These are phyloP conservation scores for Prionchulus punctatus DNA, from an alignment of 2,888 invertebrate species.

Conservation along the genomic window DNA sequence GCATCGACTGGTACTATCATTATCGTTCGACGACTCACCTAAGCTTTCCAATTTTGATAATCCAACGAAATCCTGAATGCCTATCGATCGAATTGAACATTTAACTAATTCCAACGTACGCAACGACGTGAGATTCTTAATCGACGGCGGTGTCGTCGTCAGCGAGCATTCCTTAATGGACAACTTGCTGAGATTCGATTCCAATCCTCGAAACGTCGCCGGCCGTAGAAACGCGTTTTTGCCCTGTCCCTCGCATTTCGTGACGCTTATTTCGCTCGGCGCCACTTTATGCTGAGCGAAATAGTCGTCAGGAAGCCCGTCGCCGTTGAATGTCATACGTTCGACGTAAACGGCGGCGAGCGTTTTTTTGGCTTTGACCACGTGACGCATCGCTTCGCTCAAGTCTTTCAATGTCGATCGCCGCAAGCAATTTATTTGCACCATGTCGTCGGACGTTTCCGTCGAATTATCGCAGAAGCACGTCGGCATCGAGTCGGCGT, in stretches of 20 bases:
- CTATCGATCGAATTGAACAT: not conserved
- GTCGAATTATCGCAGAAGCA: conserved; percentile 4
- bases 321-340: not conserved
- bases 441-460: not conserved
- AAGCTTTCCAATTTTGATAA: not conserved
- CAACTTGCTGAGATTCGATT: not conserved
- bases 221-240: not conserved
- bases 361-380: not conserved
- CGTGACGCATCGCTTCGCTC: not conserved
- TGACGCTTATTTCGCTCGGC: not conserved
- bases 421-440: conserved; percentile 1
- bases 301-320: conserved; percentile 2
- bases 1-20: too few relatives aligned
- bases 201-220: not conserved
- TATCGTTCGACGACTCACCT: too few relatives aligned
- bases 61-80: not conserved
- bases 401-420: not conserved
- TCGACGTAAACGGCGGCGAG: not conserved
- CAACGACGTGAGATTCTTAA: not conserved
- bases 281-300: not conserved
- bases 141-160: not conserved
- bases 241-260: not conserved
- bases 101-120: not conserved
- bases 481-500: not conserved
- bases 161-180: not conserved